Base-by-base conservation (phyloP, 2,797 vertebrate species). In the Esox lucius region DNA sequence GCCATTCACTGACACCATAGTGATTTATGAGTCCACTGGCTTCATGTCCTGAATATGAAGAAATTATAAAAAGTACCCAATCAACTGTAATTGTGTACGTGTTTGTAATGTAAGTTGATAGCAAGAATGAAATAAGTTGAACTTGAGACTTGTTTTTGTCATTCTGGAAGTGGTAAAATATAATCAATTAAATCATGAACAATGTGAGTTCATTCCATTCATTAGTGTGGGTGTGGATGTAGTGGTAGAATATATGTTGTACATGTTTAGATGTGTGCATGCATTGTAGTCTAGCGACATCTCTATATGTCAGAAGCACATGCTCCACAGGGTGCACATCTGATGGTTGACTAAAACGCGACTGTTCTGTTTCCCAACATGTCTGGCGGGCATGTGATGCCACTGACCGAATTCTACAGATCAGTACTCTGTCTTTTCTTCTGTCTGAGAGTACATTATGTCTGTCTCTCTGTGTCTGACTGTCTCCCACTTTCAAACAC, bases 1-100 rank as follows among this genome's bases (percentile, higher is more conserved):
- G 92, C 87, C 92, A 90, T 88, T 91, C 90, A 92, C 87, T 90
- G 92, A 91, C 88, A 82, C 68, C 11, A 0, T 11, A 0, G 83
- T 93, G 91, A 93, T 93, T 92, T 91, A 92, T 92, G 90, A 91
- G 85, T 88, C 64, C 3, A 59, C 12, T 26, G 12, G 48, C 78
- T 72, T 78, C 71, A 76, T 73, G 68, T 79, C 76, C 77, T 66
- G 68, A 71, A 22, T 59, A 22, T 59, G 56, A 61, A 80, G 76
- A 81, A 77, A 66, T 24, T 61, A 12, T 61, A 26, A 22, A 24
- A 26, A 61, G 56, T 24, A 24, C 22, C 22, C 56, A 61, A 56
- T 56, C n/a, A 19, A 56, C 53, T 22, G 53, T 56, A 56, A 56
- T 56, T n/a, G 53, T 56, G n/a, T 56, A 56, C 53, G 22, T 61